These are phyloP conservation scores for Saccostrea echinata DNA, from an alignment of 1,140 invertebrate genomes.

Conservation along the genomic window DNA sequence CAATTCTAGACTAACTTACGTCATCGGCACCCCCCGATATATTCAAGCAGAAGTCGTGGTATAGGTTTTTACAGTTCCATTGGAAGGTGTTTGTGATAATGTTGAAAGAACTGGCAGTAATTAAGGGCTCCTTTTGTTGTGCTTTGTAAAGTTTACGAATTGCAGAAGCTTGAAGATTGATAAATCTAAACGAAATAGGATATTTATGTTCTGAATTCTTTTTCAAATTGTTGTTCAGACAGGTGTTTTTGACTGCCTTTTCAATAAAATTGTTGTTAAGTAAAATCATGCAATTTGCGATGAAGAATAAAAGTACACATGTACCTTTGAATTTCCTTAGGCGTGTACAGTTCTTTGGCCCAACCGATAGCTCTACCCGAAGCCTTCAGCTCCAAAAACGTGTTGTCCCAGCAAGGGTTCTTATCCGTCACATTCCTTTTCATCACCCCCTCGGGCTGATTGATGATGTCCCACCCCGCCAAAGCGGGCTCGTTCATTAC, in stretches of 20 bases:
- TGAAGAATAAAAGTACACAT: background rate
- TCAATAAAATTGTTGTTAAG: background rate
- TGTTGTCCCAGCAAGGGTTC: conserved; percentile 40
- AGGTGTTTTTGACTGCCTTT: background rate
- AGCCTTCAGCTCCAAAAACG: conserved; percentile 17
- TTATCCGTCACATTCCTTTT: conserved; percentile 27
- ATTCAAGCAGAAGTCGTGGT: conserved; percentile 35
- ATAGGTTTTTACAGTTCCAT: conserved; percentile 40
- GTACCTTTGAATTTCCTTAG: conserved; percentile 41
- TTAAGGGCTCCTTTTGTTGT: background rate
- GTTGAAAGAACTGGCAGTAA: conserved; percentile 28
- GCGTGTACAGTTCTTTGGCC: conserved; percentile 32
- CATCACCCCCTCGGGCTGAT: conserved; percentile 39
- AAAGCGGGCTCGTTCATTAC: conserved; percentile 29
- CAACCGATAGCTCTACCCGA: conserved; percentile 20
- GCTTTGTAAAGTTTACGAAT: conserved; percentile 41
- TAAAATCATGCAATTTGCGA: background rate
- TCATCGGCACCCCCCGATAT: conserved; percentile 6
- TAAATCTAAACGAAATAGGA: conserved; percentile 7
- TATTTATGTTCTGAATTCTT: background rate
- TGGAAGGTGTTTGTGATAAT: conserved; percentile 20
- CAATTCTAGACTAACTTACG: background rate
- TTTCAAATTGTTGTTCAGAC: background rate
- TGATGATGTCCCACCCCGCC: conserved; percentile 36
- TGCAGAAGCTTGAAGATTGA: conserved; percentile 27